Evolutionary conservation across 2,888 invertebrate species (phyloP), one percentile per base, ranked within the genome.

Genomic region (Ferrisia virgata): DNA sequence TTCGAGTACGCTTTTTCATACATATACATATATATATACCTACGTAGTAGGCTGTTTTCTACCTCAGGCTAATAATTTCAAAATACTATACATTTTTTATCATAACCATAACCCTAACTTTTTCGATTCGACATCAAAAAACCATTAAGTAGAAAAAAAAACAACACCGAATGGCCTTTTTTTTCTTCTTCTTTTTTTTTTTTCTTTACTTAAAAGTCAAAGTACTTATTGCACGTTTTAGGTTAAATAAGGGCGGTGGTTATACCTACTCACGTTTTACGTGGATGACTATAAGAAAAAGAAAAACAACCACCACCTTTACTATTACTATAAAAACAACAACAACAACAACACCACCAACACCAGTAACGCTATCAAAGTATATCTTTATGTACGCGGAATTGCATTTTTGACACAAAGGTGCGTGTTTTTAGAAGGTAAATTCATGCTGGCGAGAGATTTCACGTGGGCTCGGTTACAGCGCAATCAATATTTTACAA

Each of bases 401-500:
- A 64, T 64, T 64, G 64, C 64, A 64, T 64, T 64, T 64, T 64
- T 64, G 64, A 64, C 31, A 64, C 28, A 64, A 64, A 64, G 64
- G 64, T 64, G 64, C 64, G 64, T 64, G 64, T 64, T 64, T 64
- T 31, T 15, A 31, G 28, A 64, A 64, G 64, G 64, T 64, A 64
- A 64, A 64, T 64, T 64, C 58, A 31, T 28, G 53, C 53, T 53
- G 15, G 64, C 64, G 28, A 64, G 64, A 76, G 33, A 76, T 76
- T 76, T 76, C 33, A 76, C 72, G 72, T 76, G 36, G 72, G 72
- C 36, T 76, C 36, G 72, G 33, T 76, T 76, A 36, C 53, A 47
- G 47, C 47, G n/a, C n/a, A 76, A 76, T 76, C 72, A 36, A 76
- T 76, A 76, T 36, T 36, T 36, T 36, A 36, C 36, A 36, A 76